Conservation (phyloP, 2,113 vertebrate species). For the Oplegnathus fasciatus region DNA sequence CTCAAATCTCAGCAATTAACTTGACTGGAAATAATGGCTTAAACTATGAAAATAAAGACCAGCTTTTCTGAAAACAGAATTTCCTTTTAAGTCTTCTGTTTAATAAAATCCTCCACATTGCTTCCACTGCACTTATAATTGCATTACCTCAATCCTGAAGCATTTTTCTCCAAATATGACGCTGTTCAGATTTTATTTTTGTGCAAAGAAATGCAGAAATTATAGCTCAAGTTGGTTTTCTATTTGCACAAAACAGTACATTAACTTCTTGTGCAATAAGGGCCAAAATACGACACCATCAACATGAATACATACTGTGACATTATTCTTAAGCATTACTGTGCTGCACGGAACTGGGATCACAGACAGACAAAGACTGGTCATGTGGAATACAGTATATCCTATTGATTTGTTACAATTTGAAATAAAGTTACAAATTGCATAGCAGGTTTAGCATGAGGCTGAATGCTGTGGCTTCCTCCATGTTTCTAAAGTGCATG, state of each 20-base stretch:
- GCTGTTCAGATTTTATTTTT: not conserved
- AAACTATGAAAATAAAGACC: not conserved
- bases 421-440: slow-evolving; percentile 40
- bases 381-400: not conserved
- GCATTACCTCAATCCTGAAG: not conserved
- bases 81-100: not conserved
- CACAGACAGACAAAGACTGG: not conserved
- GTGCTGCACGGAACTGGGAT: not conserved
- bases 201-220: not conserved
- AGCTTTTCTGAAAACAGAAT: not conserved
- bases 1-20: not conserved
- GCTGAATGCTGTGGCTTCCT: slow-evolving; percentile 38
- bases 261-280: no score
- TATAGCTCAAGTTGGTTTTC: no score
- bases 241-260: not conserved
- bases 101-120: not conserved
- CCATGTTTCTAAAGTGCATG: slow-evolving; percentile 62
- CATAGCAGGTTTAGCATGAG: slow-evolving; percentile 21
- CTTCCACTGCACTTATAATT: not conserved
- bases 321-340: not conserved
- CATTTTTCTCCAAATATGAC: not conserved
- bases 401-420: slow-evolving; percentile 29
- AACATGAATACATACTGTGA: not conserved
- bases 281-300: not conserved
- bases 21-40: not conserved